Percentiles rank a stretch among this genome's conserved stretches.
Conservation (phyloP, 2,888 invertebrate species). For the Antheraea yamamai region DNA sequence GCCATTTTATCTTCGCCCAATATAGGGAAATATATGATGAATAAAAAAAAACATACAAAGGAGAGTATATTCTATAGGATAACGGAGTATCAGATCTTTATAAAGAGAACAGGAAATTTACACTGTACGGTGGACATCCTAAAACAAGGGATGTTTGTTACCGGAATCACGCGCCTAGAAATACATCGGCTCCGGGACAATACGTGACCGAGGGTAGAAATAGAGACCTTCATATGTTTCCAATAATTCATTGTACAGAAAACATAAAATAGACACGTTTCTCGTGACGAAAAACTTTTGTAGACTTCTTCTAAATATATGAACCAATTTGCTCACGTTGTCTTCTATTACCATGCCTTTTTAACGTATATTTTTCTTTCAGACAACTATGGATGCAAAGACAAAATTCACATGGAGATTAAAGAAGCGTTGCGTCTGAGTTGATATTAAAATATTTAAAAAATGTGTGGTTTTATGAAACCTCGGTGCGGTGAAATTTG, state of each 20-base stretch:
- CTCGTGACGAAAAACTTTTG: not conserved
- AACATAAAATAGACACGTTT: not conserved
- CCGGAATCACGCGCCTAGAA: not conserved
- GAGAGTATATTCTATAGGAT: too few relatives aligned
- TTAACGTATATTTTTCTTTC: not conserved
- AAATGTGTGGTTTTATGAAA: too few relatives aligned
- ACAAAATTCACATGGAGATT: too few relatives aligned
- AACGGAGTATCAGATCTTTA: too few relatives aligned
- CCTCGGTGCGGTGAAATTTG: too few relatives aligned
- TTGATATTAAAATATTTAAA: too few relatives aligned
- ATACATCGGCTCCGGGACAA: not conserved
- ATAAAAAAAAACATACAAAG: too few relatives aligned
- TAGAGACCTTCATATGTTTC: not conserved
- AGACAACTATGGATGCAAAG: too few relatives aligned
- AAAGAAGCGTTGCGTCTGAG: too few relatives aligned
- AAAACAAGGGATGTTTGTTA: not conserved
- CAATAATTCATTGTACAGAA: not conserved
- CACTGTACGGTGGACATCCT: not conserved
- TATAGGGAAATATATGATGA: too few relatives aligned
- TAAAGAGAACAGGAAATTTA: too few relatives aligned
- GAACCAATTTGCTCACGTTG: not conserved
- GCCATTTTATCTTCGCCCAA: too few relatives aligned
- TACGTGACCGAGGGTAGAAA: constrained; percentile 4
- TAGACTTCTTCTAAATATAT: not conserved
- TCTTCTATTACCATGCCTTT: not conserved